Conservation (phyloP, 2,797 vertebrate species). For the Carapus acus region DNA sequence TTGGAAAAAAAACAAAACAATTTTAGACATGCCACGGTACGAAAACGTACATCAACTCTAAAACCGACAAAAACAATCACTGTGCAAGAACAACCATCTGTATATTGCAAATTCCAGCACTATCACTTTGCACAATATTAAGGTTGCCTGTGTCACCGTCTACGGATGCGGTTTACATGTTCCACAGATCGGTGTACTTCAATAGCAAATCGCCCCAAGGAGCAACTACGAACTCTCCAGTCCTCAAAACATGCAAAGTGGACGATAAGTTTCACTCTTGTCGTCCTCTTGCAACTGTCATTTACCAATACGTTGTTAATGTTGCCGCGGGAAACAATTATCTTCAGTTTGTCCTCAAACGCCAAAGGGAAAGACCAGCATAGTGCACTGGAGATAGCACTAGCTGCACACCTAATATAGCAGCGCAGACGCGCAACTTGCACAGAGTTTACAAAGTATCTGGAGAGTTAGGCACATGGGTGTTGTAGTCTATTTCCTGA, state of each 20-base stretch:
- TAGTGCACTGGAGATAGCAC: slow-evolving; percentile 51
- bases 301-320: slow-evolving; percentile 1
- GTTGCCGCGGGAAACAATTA: slow-evolving; percentile 20
- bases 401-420: slow-evolving; percentile 71
- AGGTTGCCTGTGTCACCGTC: background rate
- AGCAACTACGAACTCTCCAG: slow-evolving; percentile 39
- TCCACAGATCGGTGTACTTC: no score
- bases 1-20: slow-evolving; percentile 20
- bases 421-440: slow-evolving; percentile 73
- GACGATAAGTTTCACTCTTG: slow-evolving; percentile 13
- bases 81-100: no score
- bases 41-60: no score
- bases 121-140: background rate
- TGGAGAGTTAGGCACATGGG: slow-evolving; percentile 63
- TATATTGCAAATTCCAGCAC: slow-evolving; percentile 9
- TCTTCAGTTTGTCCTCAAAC: slow-evolving; percentile 13
- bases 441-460: slow-evolving; percentile 82
- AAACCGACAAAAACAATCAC: no score
- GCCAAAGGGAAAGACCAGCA: slow-evolving; percentile 32
- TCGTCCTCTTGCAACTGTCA: slow-evolving; percentile 33
- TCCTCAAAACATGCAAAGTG: slow-evolving; percentile 38
- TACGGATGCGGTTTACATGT: no score
- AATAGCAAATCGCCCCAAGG: slow-evolving; percentile 36
- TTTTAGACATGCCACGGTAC: no score
- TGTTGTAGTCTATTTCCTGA: slow-evolving; percentile 71